Conservation (phyloP, 2,797 vertebrate species). For the Cynopterus sphinx region DNA sequence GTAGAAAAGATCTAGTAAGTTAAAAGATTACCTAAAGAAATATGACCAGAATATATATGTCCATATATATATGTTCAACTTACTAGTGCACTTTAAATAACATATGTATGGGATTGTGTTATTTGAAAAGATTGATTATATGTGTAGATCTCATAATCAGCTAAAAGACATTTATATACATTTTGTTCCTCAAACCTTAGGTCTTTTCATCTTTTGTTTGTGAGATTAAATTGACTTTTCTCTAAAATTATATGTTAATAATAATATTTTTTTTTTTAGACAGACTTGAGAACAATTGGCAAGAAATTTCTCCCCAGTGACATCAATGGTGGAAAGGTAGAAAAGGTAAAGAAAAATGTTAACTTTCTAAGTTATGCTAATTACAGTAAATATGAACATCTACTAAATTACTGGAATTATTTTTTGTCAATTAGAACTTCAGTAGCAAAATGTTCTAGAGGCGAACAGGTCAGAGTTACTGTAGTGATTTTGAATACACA, state of each 20-base stretch:
- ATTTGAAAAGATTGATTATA: not conserved
- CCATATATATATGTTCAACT: not conserved
- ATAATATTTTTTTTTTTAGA: conserved; percentile 88
- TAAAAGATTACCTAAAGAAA: conserved; percentile 2
- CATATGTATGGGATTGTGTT: not conserved
- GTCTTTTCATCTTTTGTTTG: conserved; percentile 53
- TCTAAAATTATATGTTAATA: conserved; percentile 76
- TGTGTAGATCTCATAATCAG: not conserved
- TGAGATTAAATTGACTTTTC: conserved; percentile 42
- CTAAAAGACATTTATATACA: conserved; percentile 56
- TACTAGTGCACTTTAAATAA: not conserved
- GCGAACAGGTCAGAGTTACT: not conserved
- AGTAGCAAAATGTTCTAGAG: conserved; percentile 20
- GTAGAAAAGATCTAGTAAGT: not conserved
- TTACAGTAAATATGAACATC: not conserved
- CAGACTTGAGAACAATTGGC: conserved; percentile 96
- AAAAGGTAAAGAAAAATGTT: conserved; percentile 89
- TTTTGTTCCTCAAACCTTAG: not conserved
- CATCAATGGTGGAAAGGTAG: conserved; percentile 96
- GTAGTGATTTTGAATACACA: not conserved
- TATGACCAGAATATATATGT: not conserved
- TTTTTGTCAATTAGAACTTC: conserved; percentile 20
- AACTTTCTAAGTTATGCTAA: conserved; percentile 8
- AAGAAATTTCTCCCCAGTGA: conserved; percentile 94
- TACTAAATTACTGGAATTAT: not conserved